phyloP scores from a whole-genome alignment of 2,113 vertebrate genomes.

The Fulica atra region DNA sequence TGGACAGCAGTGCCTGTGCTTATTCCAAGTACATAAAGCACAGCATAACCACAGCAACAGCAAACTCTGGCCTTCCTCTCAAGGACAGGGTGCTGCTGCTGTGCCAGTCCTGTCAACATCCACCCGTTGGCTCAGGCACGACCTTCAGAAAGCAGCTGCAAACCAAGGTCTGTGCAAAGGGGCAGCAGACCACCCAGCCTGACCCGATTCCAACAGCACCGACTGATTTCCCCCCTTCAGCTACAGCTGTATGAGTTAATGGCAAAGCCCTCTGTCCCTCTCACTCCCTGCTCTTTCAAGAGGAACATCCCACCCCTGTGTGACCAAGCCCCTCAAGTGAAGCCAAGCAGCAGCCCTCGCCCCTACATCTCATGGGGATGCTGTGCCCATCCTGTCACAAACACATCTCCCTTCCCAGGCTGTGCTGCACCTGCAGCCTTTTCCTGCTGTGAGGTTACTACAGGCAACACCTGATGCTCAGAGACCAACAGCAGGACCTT shows the following conservation, averaged over 20 bases:
- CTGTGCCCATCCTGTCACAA: not conserved
- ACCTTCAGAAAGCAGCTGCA: not conserved
- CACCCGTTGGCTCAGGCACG: not conserved
- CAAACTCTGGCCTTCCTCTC: not conserved
- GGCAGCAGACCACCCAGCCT: not conserved
- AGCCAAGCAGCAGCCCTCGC: not conserved
- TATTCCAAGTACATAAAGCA: not conserved
- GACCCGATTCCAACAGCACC: not conserved
- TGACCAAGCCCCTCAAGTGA: not conserved
- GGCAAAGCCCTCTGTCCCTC: not conserved
- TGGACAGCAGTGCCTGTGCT: not conserved
- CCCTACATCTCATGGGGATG: not conserved
- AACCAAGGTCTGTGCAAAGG: rapidly evolving
- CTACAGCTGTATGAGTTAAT: rapidly evolving
- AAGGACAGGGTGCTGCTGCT: not conserved
- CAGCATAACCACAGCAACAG: not conserved
- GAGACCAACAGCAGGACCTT: not conserved
- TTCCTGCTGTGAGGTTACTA: rapidly evolving
- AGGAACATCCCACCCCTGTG: not conserved
- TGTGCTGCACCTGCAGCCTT: not conserved
- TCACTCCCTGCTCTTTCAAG: too few species aligned
- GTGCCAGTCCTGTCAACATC: not conserved
- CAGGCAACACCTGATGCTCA: not conserved
- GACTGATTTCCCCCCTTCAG: not conserved
- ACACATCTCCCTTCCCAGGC: not conserved